Evolutionary conservation across 2,113 vertebrate genomes (phyloP), one percentile per base, ranked within the genome.

Genomic region (Artemisiospiza belli): DNA sequence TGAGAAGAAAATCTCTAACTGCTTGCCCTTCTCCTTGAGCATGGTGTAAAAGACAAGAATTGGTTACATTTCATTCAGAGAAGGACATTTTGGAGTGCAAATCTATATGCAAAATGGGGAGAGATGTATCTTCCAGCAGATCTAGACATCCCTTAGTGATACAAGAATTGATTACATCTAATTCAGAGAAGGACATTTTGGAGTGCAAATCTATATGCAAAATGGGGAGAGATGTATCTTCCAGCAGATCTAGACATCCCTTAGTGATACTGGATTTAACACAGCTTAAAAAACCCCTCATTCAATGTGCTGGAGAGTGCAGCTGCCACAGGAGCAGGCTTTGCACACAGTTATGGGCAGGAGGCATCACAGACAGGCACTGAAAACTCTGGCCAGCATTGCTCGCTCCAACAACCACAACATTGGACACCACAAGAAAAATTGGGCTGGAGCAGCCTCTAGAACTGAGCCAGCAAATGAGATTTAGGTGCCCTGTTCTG

Each of bases 81-180:
- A 41, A 62, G 19, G 15, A 49, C 13, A 31, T 39, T 75, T 70
- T 15, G 3, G 46, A 66, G 47, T 30, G 30, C 22, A 66, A 80
- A 61, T 28, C 27, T 8, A 6, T 5, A 11, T 20, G 25, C 3
- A 18, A 51, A 75, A 55, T n/a, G 24, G 63, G 15, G 20, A 89
- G 52, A 20, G 20, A 59, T 7, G 33, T 8, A 28, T 49, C 24
- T 84, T 39, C 21, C 59, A 57, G 64, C 33, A 82, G 46, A 61
- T 23, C 59, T 67, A 46, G 41, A 49, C 0, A 0, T 39, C 33
- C 15, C 35, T 72, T 24, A 28, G 24, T 25, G 30, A 27, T 5
- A 54, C 12, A 20, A 41, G 8, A 54, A 57, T 3, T n/a, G 10
- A 23, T 37, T 13, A 24, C 11, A 24, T 24, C 83, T 81, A 2